Percentiles rank a stretch among this genome's conserved stretches.
These are phyloP conservation scores for Chloromyia formosa DNA, from an alignment of 2,888 invertebrate genomes.

Conservation along the genomic window DNA sequence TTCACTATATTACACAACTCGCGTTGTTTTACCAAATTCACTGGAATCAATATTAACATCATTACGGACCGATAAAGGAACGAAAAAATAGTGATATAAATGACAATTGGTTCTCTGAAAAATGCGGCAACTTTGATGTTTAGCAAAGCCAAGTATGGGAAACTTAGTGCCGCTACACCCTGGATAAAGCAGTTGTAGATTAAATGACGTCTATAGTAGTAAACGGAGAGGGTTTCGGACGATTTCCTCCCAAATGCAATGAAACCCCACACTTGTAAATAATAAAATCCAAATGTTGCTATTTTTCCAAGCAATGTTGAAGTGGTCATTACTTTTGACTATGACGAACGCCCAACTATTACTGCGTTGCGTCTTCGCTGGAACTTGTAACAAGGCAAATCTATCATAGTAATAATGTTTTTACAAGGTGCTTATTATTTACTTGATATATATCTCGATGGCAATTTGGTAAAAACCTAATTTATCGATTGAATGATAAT, in stretches of 20 bases:
- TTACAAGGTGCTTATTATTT: conserved; percentile 58
- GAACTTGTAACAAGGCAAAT: not conserved
- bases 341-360: not conserved
- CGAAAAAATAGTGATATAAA: not conserved
- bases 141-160: conserved; percentile 6
- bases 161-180: not conserved
- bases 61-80: not conserved
- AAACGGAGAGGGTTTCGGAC: not conserved
- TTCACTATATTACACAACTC: not conserved
- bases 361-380: not conserved
- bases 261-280: conserved; percentile 13
- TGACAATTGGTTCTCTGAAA: conserved; percentile 17
- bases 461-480: conserved; percentile 4
- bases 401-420: no score
- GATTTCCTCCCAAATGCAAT: not conserved
- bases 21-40: not conserved
- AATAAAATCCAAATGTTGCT: not conserved
- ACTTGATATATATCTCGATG: conserved; percentile 13
- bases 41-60: not conserved
- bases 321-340: not conserved
- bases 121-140: not conserved
- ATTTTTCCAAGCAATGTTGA: not conserved
- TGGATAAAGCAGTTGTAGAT: not conserved
- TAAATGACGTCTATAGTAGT: not conserved
- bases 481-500: conserved; percentile 5